Base-by-base conservation (phyloP, 2,113 vertebrate genomes). In the Athene cunicularia region DNA sequence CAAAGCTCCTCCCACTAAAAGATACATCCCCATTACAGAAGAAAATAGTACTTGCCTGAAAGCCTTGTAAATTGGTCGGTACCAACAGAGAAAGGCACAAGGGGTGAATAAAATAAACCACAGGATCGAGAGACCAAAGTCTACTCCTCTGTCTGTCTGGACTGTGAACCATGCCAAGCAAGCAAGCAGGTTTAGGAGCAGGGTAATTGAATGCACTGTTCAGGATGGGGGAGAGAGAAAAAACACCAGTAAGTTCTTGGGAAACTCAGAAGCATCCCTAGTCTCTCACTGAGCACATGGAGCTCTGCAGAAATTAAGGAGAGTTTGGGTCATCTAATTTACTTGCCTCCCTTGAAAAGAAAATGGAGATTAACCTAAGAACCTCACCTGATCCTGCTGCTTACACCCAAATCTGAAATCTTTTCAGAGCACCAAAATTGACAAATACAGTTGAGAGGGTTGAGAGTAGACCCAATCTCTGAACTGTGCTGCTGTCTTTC, bases 21-120 rank as follows among this genome's bases (percentile, higher is more conserved):
- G 63, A 52, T n/a, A 45, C 3, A 39, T 32, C 27, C 50, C 33
- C 0, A 0, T 5, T 1, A 50, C 18, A 64, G 24, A 24, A 47
- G 24, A 28, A 58, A 52, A 63, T 0, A 22, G 47, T 19, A 97
- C 96, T 98, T 96, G 99, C 99, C 98, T 99, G 98, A 99, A 99
- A 91, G 99, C 99, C 98, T 99, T 99, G 98, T 99, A 99, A 88
- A 99, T 98, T 0, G 99, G 99, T 93, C 99, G 98, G 98, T 99
- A 99, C 99, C 99, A 99, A 94, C 99, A 99, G 85, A 99, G 43
- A 93, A 99, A 99, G 91, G 99, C 98, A 95, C 99, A 99, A 3
- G 99, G 99, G 18, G 99, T 99, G 98, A 99, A 99, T 96, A 99
- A 97, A 95, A 99, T 45, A 90, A 99, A 98, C 99, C 99, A 99